Percentiles rank a stretch among this genome's conserved stretches.
Evolutionary conservation across 1,140 invertebrate species (phyloP).

Genomic region (Heliconius hewitsoni): DNA sequence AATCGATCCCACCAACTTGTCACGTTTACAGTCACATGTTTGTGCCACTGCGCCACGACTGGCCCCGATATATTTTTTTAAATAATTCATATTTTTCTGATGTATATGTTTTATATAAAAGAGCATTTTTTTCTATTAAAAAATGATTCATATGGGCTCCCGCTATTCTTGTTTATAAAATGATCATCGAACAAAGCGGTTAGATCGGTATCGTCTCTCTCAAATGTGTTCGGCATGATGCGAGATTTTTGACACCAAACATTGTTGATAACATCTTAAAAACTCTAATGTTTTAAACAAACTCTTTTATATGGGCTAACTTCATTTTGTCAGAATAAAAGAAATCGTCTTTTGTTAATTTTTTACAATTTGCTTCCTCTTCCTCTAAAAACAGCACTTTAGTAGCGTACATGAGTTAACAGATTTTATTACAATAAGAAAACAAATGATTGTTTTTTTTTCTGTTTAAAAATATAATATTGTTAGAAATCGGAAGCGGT

Average conservation of each 20-base stretch:
- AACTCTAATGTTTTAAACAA: conserved; percentile 80
- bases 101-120: conserved; percentile 28
- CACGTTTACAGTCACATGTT: too few species aligned
- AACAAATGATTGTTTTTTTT: background rate
- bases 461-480: too few species aligned
- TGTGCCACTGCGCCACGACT: too few species aligned
- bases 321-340: conserved; percentile 76
- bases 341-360: conserved; percentile 56
- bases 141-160: conserved; percentile 78
- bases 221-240: conserved; percentile 79
- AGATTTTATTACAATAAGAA: conserved; percentile 8
- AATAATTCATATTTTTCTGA: background rate
- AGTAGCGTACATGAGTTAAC: conserved; percentile 31
- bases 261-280: conserved; percentile 76
- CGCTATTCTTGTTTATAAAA: conserved; percentile 78
- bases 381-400: conserved; percentile 30
- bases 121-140: conserved; percentile 51
- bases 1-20: too few species aligned
- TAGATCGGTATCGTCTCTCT: conserved; percentile 66
- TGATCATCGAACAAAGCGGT: conserved; percentile 67
- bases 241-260: conserved; percentile 80
- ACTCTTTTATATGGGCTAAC: conserved; percentile 78
- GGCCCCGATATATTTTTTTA: background rate
- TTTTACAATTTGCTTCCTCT: conserved; percentile 43
- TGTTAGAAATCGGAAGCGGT: too few species aligned